Base-by-base conservation (phyloP, 2,888 invertebrate genomes). In the Heliconius aoede region DNA sequence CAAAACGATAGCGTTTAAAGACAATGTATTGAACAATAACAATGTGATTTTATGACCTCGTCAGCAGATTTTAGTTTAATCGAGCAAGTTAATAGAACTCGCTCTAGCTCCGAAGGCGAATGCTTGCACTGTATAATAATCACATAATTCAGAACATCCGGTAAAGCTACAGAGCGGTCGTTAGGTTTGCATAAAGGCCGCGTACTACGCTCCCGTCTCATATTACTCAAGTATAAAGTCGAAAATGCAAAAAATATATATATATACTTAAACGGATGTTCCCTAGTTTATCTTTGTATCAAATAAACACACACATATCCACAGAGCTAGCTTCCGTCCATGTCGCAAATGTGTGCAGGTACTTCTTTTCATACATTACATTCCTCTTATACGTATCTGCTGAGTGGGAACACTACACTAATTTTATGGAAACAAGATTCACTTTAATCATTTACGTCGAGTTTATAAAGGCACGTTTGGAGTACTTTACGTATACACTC, bases 61-160 rank as follows among this genome's bases (percentile, higher is more conserved):
- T 24, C 58, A 58, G 72, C 65, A 71, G 76, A 76, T 80, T 68
- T 75, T 58, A 73, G 73, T 80, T 40, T 72, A 73, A 76, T 75
- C 69, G 67, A 75, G 69, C 71, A 75, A 77, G 68, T 55, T 74
- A 78, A 77, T 77, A 76, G 73, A 73, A 74, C 72, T 73, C 46
- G 74, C 73, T 76, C 69, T 76, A 76, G 76, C 74, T 78, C 64
- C 76, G 69, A 72, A 71, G 74, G 68, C 79, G 71, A 79, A 76
- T 75, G 60, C 77, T 71, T 76, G 76, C 74, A 62, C 76, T 76
- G 77, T 76, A 80, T 80, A 80, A 80, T 80, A 77, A 80, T 79
- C 78, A 75, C 78, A 77, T 80, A 80, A 80, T 79, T 80, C 77
- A 76, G 76, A 73, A 72, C 77, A 77, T 76, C 76, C 76, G 78